Evolutionary conservation across 1,140 invertebrate species (phyloP).

Genomic region (Elysia chlorotica): DNA sequence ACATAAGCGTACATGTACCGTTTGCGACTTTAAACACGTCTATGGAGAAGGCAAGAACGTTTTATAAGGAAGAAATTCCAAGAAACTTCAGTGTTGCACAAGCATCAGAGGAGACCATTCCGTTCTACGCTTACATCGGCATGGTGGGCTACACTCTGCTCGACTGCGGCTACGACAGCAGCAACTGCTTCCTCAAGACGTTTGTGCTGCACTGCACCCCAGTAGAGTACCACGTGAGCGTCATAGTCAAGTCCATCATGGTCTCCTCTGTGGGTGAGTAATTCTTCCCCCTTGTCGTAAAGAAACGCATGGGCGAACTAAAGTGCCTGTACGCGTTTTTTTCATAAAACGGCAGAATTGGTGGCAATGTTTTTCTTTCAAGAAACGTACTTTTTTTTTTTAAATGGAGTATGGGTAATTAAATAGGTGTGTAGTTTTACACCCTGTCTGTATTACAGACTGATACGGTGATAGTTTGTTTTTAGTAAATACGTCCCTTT

Average conservation of each 20-base stretch:
- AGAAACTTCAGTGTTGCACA: neutral
- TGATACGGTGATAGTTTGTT: no score
- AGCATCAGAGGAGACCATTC: neutral
- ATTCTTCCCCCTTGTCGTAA: no score
- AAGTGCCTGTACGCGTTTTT: no score
- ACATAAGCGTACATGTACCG: neutral
- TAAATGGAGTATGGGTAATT: no score
- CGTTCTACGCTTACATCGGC: neutral
- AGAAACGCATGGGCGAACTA: no score
- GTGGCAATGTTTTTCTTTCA: no score
- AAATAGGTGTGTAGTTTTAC: no score
- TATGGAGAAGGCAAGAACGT: neutral
- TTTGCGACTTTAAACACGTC: neutral
- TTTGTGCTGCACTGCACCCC: neutral
- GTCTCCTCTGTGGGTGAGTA: slow-evolving; percentile 8
- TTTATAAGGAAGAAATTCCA: neutral
- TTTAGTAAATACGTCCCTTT: no score
- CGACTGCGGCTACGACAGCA: slow-evolving; percentile 10
- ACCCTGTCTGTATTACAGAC: no score
- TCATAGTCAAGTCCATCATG: neutral
- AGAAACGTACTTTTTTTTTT: no score
- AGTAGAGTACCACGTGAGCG: neutral
- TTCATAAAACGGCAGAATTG: no score
- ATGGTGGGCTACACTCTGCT: slow-evolving; percentile 7
- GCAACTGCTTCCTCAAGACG: slow-evolving; percentile 11